Percentiles rank a stretch among this genome's conserved stretches.
Evolutionary conservation across 2,797 vertebrate species (phyloP).

Genomic region (Paramormyrops hopkinsi): DNA sequence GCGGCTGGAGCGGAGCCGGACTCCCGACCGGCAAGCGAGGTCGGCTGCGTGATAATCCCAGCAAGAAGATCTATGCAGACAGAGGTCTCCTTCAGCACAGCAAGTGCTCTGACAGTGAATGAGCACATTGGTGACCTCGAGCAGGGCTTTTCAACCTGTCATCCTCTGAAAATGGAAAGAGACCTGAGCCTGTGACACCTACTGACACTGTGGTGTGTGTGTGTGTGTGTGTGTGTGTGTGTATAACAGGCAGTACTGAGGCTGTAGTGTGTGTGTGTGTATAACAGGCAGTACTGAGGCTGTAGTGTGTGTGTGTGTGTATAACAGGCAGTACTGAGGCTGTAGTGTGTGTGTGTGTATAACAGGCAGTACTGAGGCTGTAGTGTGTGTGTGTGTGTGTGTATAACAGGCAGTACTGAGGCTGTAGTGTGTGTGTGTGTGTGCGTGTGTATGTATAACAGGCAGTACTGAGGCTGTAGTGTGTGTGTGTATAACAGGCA

Average conservation of each 20-base stretch:
- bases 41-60: neutral
- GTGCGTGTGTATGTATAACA: no score
- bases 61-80: neutral
- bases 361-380: neutral
- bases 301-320: neutral
- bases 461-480: no score
- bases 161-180: neutral
- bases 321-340: neutral
- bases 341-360: neutral
- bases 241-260: neutral
- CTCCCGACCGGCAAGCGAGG: neutral
- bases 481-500: no score
- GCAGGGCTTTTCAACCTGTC: neutral
- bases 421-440: neutral
- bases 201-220: neutral
- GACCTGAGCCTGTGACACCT: neutral
- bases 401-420: no score
- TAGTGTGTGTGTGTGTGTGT: no score
- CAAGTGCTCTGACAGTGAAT: neutral
- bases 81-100: neutral
- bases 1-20: neutral
- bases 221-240: neutral
- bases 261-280: neutral
- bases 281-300: neutral
- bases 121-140: neutral